Evolutionary conservation across 1,140 invertebrate species (phyloP), one percentile per base, ranked within the genome.

Genomic region (Myzus persicae): DNA sequence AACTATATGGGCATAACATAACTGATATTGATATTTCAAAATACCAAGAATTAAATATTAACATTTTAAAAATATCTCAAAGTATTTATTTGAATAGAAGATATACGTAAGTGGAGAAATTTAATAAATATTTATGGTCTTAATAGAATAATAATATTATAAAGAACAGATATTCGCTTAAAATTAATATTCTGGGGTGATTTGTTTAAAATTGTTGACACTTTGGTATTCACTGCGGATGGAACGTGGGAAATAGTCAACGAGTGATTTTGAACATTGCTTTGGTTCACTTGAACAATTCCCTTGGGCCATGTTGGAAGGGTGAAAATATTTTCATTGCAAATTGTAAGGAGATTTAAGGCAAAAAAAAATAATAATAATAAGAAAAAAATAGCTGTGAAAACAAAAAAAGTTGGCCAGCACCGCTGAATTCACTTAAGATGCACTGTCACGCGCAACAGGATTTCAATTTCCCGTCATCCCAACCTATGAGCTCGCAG

Each of bases 401-500:
- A 38, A 89, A 89, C 48, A 89, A 54, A 89, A 88, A 85, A 54
- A 6, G n/a, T 89, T 89, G 36, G 88, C 20, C 22, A 38, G 11
- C 24, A 11, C 42, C 24, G 20, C 38, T 54, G 46, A 89, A 89
- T 46, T 54, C 88, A 89, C 31, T 89, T 51, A 54, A 89, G 48
- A 89, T 54, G 46, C 88, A 54, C 11, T 54, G 88, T 89, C 88
- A 89, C 88, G 48, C 46, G n/a, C 88, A 89, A 40, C 36, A 89
- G 88, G 31, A 89, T 54, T 89, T 89, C 48, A 89, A 89, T 89
- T 89, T 54, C 88, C 88, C 46, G 46, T 36, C 44, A 9, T 88
- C 44, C n/a, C 6, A 18, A 24, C 31, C 46, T 88, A 51, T 51
- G 44, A 4, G 6, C 44, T 20, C 18, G n/a, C n/a, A 11, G n/a